Conservation (phyloP, 1,140 invertebrate species). For the Papilio xuthus region DNA sequence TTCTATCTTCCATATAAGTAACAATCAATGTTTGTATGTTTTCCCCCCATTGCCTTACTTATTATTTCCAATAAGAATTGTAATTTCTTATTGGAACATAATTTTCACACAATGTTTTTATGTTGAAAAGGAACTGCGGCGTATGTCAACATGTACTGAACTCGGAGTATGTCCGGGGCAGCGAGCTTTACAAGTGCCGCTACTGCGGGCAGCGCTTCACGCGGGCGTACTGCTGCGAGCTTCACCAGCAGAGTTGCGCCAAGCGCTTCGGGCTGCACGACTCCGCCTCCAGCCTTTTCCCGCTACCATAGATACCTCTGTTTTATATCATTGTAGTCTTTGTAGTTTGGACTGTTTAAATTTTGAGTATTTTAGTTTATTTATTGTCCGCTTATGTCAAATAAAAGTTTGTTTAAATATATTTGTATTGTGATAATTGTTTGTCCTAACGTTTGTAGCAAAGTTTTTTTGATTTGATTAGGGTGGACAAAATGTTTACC, state of each 20-base stretch:
- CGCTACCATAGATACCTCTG: slow-evolving; percentile 50
- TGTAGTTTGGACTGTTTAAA: neutral
- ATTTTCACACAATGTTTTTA: neutral
- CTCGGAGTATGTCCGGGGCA: slow-evolving; percentile 8
- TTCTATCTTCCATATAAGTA: neutral
- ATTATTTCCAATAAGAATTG: neutral
- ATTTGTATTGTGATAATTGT: slow-evolving; percentile 20
- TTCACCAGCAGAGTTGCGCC: slow-evolving; percentile 66
- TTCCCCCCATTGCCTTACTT: no score
- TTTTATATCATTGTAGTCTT: neutral
- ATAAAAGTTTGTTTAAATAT: slow-evolving; percentile 27
- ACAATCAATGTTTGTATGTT: no score
- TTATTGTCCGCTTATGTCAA: neutral
- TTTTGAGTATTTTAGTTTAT: neutral
- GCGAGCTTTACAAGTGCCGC: slow-evolving; percentile 56
- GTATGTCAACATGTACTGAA: slow-evolving; percentile 64
- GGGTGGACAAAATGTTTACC: slow-evolving; percentile 56
- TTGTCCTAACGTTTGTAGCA: neutral
- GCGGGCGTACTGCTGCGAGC: slow-evolving; percentile 69
- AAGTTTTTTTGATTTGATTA: slow-evolving; percentile 33
- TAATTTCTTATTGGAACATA: slow-evolving; percentile 35
- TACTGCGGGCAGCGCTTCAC: slow-evolving; percentile 67
- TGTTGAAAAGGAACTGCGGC: slow-evolving; percentile 63
- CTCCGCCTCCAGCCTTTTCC: slow-evolving; percentile 48
- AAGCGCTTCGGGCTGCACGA: slow-evolving; percentile 51